Conservation (phyloP, 2,888 invertebrate genomes). For the Cerceris rybyensis region DNA sequence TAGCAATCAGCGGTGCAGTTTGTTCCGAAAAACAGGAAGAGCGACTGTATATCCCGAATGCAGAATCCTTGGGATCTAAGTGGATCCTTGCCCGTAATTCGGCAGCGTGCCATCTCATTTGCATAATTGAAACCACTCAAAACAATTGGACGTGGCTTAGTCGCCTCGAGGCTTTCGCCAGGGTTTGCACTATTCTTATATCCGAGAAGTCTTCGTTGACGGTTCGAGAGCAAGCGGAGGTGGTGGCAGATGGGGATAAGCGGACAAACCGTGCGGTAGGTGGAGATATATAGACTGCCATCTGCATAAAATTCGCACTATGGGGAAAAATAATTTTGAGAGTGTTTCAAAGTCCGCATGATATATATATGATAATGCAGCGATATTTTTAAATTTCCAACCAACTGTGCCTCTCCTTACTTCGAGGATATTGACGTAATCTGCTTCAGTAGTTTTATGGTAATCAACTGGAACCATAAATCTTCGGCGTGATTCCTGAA, state of each 20-base stretch:
- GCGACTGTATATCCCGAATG: constrained; percentile 46
- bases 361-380: constrained; percentile 11
- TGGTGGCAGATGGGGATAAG: constrained; percentile 32
- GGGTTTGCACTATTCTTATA: constrained; percentile 51
- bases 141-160: constrained; percentile 75
- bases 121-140: constrained; percentile 77
- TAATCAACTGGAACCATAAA: too few relatives aligned
- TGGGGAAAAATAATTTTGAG: constrained; percentile 1
- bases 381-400: constrained; percentile 7
- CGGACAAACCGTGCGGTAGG: constrained; percentile 18
- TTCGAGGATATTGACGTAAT: constrained; percentile 5
- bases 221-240: constrained; percentile 18
- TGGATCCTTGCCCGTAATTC: constrained; percentile 60
- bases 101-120: constrained; percentile 71
- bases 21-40: background rate
- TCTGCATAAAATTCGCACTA: constrained; percentile 6
- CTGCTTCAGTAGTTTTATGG: background rate
- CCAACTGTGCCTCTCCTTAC: background rate
- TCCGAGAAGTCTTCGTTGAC: constrained; percentile 36
- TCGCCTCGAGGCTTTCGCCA: constrained; percentile 43
- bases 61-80: constrained; percentile 62
- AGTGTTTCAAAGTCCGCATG: background rate
- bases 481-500: too few relatives aligned
- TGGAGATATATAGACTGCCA: constrained; percentile 24
- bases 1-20: background rate